Percentiles rank a stretch among this genome's conserved stretches.
phyloP scores from a whole-genome alignment of 2,888 invertebrate genomes.

The Nemoura dubitans region DNA sequence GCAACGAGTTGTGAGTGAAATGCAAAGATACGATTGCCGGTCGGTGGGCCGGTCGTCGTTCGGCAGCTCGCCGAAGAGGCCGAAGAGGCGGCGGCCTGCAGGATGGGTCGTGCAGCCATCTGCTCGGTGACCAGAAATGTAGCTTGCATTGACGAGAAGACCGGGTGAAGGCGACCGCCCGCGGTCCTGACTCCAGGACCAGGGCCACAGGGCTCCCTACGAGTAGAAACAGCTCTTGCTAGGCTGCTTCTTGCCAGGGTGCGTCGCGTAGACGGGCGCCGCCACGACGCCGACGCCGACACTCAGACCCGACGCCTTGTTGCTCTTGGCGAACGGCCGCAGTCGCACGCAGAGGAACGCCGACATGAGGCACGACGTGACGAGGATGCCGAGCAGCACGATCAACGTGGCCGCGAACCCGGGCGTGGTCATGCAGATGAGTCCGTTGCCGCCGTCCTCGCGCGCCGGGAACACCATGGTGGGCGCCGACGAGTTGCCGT shows the following conservation, averaged over 20 bases:
- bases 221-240: slow-evolving; percentile 71
- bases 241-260: slow-evolving; percentile 38
- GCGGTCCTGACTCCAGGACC: neutral
- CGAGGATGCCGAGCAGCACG: slow-evolving; percentile 80
- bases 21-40: slow-evolving; percentile 44
- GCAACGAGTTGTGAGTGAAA: slow-evolving; percentile 1
- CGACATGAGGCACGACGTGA: slow-evolving; percentile 86
- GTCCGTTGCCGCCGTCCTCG: slow-evolving; percentile 64
- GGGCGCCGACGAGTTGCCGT: slow-evolving; percentile 65
- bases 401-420: slow-evolving; percentile 89
- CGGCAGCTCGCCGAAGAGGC: neutral
- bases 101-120: neutral
- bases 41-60: neutral
- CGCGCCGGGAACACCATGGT: slow-evolving; percentile 78
- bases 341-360: slow-evolving; percentile 85
- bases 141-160: slow-evolving; percentile 38
- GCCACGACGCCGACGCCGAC: slow-evolving; percentile 21
- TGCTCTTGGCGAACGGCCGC: slow-evolving; percentile 56
- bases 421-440: slow-evolving; percentile 95
- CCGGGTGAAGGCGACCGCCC: neutral
- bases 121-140: slow-evolving; percentile 41
- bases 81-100: neutral
- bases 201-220: slow-evolving; percentile 59
- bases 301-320: slow-evolving; percentile 57
- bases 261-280: neutral